A percentile compares a stretch with the other conserved stretches of the same genome.
Conservation (phyloP, 2,797 vertebrate genomes). For the Podarcis siculus region DNA sequence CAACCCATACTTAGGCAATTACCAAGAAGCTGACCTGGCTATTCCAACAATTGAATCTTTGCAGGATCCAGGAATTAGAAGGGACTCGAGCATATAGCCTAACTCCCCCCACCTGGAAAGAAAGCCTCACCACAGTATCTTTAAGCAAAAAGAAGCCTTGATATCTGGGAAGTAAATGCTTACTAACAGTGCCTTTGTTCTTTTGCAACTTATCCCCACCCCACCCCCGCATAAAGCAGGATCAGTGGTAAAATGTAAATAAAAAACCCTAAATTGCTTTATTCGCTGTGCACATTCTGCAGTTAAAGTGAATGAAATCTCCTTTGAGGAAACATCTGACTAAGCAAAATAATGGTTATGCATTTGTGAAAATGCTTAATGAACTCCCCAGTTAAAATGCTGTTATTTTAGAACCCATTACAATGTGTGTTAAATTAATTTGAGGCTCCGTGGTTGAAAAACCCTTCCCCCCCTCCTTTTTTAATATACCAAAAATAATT, state of each 20-base stretch:
- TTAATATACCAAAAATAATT: conserved; percentile 62
- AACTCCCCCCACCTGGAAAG: too few species aligned
- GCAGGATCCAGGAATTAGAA: too few species aligned
- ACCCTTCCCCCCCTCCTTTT: conserved; percentile 20
- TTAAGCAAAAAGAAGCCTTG: conserved; percentile 57
- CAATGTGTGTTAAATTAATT: conserved; percentile 71
- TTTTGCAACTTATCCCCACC: conserved; percentile 58
- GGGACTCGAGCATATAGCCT: too few species aligned
- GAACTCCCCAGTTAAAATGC: conserved; percentile 74
- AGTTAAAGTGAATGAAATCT: conserved; percentile 76
- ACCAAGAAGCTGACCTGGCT: too few species aligned
- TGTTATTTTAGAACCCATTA: conserved; percentile 73
- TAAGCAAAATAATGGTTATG: conserved; percentile 76
- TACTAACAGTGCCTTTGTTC: conserved; percentile 63
- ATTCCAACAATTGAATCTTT: too few species aligned
- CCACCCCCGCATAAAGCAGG: conserved; percentile 63
- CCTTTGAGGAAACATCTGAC: conserved; percentile 79
- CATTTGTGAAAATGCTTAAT: conserved; percentile 77
- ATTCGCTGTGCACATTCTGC: conserved; percentile 72
- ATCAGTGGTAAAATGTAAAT: conserved; percentile 75
- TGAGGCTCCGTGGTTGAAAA: conserved; percentile 37
- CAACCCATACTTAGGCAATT: too few species aligned
- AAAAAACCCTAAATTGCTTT: conserved; percentile 72
- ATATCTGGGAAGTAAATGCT: conserved; percentile 52
- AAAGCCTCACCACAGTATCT: conserved; percentile 8